Evolutionary conservation across 2,113 vertebrate genomes (phyloP), one percentile per base, ranked within the genome.

Genomic region (Nesospiza acunhae): DNA sequence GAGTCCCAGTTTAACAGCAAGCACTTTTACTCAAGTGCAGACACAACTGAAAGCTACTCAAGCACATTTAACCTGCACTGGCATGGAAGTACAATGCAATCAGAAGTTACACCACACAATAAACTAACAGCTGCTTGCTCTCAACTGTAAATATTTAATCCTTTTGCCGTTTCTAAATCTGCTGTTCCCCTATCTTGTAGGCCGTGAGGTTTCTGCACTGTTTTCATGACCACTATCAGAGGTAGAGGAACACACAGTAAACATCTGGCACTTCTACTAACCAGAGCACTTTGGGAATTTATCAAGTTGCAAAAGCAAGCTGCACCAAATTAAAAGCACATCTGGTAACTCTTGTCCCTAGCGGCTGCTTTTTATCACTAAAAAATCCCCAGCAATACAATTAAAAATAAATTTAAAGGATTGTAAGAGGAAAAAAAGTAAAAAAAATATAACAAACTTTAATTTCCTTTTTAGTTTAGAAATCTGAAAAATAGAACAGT

Each of bases 271-370:
- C 83, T 75, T 84, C 90, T 77, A 70, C 92, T 59, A 87, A 92
- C 88, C 60, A 81, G 72, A 89, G 64, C 52, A 52, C 69, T 92
- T 50, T 56, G 84, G 93, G 90, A 95, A 90, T 96, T 91, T 72
- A 93, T 67, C 59, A 63, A 94, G 93, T 83, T 74, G 59, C 75
- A 93, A 92, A 95, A 89, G 88, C 79, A 74, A 86, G 41, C 64
- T 90, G 47, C 72, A 68, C 49, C 73, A 95, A 93, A 97, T 95
- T 89, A 96, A 94, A 91, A 94, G 87, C 77, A 91, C 77, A 94
- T 93, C 73, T 95, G 92, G 88, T 49, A 84, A 87, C 41, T 83
- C 64, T 52, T 49, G 41, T 77, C 90, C 68, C 73, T 41, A 33
- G 24, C 62, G 87, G 22, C 46, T 80, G 30, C 46, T 90, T 93